These are phyloP conservation scores for Drosophila seclusa DNA, from an alignment of 2,888 invertebrate species.

Conservation along the genomic window DNA sequence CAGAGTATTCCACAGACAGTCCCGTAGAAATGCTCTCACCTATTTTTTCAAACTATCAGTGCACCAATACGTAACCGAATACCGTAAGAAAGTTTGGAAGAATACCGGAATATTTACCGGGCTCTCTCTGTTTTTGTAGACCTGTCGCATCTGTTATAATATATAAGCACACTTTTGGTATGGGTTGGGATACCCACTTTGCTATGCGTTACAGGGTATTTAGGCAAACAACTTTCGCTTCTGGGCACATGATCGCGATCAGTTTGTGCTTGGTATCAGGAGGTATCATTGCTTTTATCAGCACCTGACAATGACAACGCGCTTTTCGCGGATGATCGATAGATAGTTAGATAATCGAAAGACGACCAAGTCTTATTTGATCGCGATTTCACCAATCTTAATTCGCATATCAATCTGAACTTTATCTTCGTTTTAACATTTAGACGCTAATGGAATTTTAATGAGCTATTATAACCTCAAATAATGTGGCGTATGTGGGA, in stretches of 20 bases:
- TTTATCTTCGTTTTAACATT: background rate
- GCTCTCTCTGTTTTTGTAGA: background rate
- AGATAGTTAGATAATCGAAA: background rate
- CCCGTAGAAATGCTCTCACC: too few relatives aligned
- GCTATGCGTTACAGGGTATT: background rate
- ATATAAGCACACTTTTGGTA: background rate
- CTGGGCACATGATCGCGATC: constrained; percentile 6
- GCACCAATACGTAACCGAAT: too few relatives aligned
- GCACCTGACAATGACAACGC: constrained; percentile 10
- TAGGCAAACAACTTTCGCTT: background rate
- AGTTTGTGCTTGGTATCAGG: background rate
- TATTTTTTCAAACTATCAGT: too few relatives aligned
- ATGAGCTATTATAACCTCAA: background rate
- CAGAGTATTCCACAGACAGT: too few relatives aligned
- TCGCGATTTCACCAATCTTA: background rate
- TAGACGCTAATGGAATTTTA: background rate
- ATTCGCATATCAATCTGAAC: background rate
- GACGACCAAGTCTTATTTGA: background rate
- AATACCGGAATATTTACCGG: too few relatives aligned
- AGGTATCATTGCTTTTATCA: constrained; percentile 2
- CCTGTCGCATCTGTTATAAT: background rate
- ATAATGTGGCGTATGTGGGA: background rate
- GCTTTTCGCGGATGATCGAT: background rate
- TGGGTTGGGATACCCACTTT: background rate
- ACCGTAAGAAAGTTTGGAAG: too few relatives aligned